phyloP scores from a whole-genome alignment of 2,797 vertebrate species.

The Gorsachius magnificus region DNA sequence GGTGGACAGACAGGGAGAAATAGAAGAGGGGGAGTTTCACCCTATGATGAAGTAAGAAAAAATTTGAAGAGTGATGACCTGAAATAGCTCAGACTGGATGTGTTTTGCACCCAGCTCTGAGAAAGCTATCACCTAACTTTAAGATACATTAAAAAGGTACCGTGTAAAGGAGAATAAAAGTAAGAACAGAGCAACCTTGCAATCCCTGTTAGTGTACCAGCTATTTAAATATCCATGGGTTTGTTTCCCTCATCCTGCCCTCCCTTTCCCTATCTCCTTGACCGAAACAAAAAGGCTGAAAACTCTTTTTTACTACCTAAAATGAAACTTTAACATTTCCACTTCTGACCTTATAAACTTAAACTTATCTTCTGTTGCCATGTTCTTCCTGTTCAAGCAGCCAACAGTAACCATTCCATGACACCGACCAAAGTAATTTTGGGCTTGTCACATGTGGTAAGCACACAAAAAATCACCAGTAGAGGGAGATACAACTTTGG shows the following conservation, averaged over 20 bases:
- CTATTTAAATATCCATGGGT: rapidly evolving
- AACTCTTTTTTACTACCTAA: neutral
- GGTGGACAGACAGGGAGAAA: neutral
- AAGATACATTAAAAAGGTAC: neutral
- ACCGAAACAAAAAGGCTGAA: neutral
- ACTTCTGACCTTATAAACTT: neutral
- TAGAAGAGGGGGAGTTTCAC: neutral
- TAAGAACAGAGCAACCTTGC: neutral
- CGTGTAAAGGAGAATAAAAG: neutral
- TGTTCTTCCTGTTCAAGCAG: neutral
- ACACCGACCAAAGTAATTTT: rapidly evolving
- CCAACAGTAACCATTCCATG: neutral
- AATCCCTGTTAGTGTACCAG: neutral
- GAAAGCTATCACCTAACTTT: neutral
- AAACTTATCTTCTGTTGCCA: neutral
- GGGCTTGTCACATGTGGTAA: neutral
- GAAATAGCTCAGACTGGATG: neutral
- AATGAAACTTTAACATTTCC: neutral
- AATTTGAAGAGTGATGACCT: neutral
- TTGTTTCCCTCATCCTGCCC: neutral
- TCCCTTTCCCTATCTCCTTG: neutral
- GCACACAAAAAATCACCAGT: neutral
- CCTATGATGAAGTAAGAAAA: neutral
- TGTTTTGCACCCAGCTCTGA: neutral
- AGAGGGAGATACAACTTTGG: constrained; percentile 37